phyloP scores from a whole-genome alignment of 2,113 vertebrate genomes.

The Indri indri region DNA sequence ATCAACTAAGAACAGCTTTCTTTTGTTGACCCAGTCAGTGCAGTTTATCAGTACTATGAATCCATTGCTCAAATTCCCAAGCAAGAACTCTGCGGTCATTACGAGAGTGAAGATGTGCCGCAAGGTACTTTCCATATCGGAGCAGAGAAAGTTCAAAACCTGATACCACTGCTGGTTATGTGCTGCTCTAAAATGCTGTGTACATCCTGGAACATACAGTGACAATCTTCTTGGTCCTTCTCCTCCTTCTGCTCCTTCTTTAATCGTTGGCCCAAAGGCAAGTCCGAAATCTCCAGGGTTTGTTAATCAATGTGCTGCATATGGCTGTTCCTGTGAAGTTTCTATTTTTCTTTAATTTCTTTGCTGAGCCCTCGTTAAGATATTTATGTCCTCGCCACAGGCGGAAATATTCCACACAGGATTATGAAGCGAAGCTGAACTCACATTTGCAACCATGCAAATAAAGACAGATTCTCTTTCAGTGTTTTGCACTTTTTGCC shows the following conservation, averaged over 20 bases:
- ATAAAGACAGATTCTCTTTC: not conserved
- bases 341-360: not conserved
- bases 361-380: not conserved
- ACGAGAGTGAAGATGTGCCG: not conserved
- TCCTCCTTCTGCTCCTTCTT: no score
- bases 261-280: no score
- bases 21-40: not conserved
- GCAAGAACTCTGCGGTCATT: not conserved
- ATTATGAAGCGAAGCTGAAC: not conserved
- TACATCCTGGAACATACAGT: not conserved
- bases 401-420: not conserved
- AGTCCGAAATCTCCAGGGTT: not conserved
- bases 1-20: not conserved
- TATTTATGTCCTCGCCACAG: not conserved
- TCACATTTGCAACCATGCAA: slow-evolving; percentile 13
- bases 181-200: not conserved
- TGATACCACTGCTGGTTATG: not conserved
- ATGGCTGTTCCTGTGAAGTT: not conserved
- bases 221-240: not conserved
- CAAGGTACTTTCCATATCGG: not conserved
- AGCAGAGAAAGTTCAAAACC: not conserved
- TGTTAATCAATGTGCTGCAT: not conserved
- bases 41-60: not conserved
- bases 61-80: not conserved
- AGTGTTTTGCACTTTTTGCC: not conserved